Base-by-base conservation (phyloP, 2,888 invertebrate genomes). In the Nephrotoma guestfalica region DNA sequence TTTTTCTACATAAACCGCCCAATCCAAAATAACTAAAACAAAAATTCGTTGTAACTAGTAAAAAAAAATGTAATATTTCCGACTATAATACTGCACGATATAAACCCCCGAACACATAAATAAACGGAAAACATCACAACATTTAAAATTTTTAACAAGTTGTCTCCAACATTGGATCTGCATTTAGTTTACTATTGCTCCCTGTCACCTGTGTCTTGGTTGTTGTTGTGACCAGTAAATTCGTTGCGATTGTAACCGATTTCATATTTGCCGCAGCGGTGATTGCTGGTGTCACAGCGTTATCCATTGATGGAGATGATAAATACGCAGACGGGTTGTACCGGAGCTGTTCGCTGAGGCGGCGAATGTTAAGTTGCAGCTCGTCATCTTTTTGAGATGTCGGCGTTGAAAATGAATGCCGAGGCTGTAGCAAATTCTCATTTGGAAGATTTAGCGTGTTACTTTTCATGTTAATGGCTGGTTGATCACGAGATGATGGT, bases 101-200 rank as follows among this genome's bases (percentile, higher is more conserved):
- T 43, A 43, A 43, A 43, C 11, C 11, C 11, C 6, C 6, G 43
- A 43, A 15, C n/a, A 57, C 15, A 15, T 5, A 15, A 57, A 57
- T 30, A 15, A n/a, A 15, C 51, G 11, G 15, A 51, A 51, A 51
- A 51, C 7, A 30, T 30, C 30, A 71, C 18, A 9, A 30, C 71
- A 71, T 30, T 30, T 47, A 30, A 86, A n/a, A 47, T 30, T 86
- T 30, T 89, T 88, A 91, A 89, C 91, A 91, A 87, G 91, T 91
- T 86, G 91, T 91, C 89, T 91, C 91, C 87, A 91, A 89, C 87
- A 91, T 89, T 51, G 90, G 89, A 87, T 91, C 91, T 43, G 89
- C 86, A 87, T 89, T 89, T 86, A 88, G 88, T 88, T 89, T 89
- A 83, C 42, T 42, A 41, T 45, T 41, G 47, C 30, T 57, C 6